Conservation (phyloP, 2,888 invertebrate species). For the Ectobius pallidus region DNA sequence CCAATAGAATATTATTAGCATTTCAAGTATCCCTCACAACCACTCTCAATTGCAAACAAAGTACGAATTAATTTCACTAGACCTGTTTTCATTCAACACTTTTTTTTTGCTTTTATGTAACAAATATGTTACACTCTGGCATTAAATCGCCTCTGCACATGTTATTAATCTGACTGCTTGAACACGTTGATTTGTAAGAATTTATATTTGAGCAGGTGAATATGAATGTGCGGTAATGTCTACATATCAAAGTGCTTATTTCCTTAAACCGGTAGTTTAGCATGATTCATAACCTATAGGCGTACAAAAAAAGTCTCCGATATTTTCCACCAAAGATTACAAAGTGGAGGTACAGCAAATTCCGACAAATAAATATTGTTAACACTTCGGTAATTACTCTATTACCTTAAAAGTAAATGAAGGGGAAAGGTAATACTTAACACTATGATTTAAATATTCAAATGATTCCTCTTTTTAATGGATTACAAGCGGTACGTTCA, state of each 20-base stretch:
- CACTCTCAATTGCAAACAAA: neutral
- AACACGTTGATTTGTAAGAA: neutral
- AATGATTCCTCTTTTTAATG: too few species aligned
- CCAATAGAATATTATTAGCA: constrained; percentile 17
- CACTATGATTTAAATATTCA: too few species aligned
- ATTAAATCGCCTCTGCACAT: neutral
- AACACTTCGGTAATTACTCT: too few species aligned
- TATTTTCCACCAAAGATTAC: too few species aligned
- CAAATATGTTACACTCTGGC: neutral
- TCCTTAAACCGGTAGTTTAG: too few species aligned
- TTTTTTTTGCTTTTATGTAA: neutral
- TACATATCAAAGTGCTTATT: neutral
- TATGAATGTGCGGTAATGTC: neutral
- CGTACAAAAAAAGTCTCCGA: too few species aligned
- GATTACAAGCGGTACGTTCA: too few species aligned
- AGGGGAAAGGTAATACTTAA: too few species aligned
- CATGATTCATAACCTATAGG: too few species aligned
- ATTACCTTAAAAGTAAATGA: too few species aligned
- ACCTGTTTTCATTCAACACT: constrained; percentile 13
- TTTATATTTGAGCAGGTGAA: neutral
- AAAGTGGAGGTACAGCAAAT: too few species aligned
- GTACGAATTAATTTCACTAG: constrained; percentile 4
- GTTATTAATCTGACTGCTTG: neutral
- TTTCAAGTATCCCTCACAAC: constrained; percentile 2
- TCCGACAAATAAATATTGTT: too few species aligned